Percentiles rank a stretch among this genome's conserved stretches.
Evolutionary conservation across 2,888 invertebrate genomes (phyloP).

Genomic region (Endotricha flammealis): DNA sequence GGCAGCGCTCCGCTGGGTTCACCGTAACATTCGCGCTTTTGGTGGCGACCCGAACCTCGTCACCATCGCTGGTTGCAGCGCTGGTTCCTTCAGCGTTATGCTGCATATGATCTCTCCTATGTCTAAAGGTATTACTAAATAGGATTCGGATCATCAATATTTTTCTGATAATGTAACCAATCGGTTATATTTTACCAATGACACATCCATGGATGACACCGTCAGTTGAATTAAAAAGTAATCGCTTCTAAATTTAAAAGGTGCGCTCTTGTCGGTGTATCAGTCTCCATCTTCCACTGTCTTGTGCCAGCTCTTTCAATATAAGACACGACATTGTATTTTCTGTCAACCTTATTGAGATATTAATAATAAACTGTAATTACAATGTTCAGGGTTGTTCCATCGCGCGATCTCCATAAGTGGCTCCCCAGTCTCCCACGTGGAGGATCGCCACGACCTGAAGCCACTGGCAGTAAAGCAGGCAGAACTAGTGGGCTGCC

Average conservation of each 20-base stretch:
- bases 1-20: constrained; percentile 81
- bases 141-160: too few relatives aligned
- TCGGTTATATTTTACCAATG: too few relatives aligned
- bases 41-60: constrained; percentile 82
- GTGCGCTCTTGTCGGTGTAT: too few relatives aligned
- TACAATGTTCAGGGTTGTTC: constrained; percentile 80
- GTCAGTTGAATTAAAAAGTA: too few relatives aligned
- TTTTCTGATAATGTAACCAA: too few relatives aligned
- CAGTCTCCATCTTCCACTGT: too few relatives aligned
- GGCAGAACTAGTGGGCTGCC: constrained; percentile 79
- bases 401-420: constrained; percentile 85
- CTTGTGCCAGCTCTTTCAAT: too few relatives aligned
- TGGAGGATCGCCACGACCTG: constrained; percentile 73
- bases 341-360: too few relatives aligned
- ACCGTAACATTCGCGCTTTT: constrained; percentile 81
- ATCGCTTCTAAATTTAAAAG: too few relatives aligned
- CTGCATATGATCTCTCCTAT: constrained; percentile 80
- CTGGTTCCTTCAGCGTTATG: constrained; percentile 60
- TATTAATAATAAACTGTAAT: too few relatives aligned
- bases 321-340: too few relatives aligned
- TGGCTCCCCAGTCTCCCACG: constrained; percentile 77
- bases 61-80: constrained; percentile 80
- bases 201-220: too few relatives aligned
- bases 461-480: constrained; percentile 79
- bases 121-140: constrained; percentile 66